Conservation (phyloP, 2,113 vertebrate genomes). For the Gavialis gangeticus region DNA sequence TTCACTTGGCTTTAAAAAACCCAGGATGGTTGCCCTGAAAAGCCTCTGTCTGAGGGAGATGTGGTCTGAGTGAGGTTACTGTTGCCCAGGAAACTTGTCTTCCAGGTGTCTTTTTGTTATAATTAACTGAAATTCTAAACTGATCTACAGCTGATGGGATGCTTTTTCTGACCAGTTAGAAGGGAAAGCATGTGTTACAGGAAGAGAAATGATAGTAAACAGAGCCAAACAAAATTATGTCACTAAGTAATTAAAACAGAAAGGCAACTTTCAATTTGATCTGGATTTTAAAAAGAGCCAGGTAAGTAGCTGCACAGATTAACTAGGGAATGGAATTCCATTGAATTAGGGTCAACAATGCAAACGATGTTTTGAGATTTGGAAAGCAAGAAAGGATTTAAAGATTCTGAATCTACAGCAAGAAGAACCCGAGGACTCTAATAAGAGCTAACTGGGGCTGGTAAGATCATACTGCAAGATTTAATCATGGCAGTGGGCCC, state of each 20-base stretch:
- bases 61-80: background rate
- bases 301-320: background rate
- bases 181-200: background rate
- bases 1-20: background rate
- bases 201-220: background rate
- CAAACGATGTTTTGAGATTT: background rate
- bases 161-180: background rate
- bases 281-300: background rate
- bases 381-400: background rate
- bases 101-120: background rate
- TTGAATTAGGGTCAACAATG: background rate
- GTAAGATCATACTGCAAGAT: background rate
- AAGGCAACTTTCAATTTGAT: background rate
- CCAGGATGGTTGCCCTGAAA: background rate
- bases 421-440: background rate
- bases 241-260: background rate
- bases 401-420: background rate
- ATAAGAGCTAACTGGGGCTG: background rate
- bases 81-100: background rate
- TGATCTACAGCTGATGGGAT: background rate
- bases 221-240: background rate
- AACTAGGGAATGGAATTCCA: background rate
- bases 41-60: background rate
- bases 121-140: background rate
- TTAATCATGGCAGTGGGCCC: background rate